A percentile compares a stretch with the other conserved stretches of the same genome.
phyloP scores from a whole-genome alignment of 37 sponge, comb jelly and placozoan species.

The Halisarca cf. caerulea region DNA sequence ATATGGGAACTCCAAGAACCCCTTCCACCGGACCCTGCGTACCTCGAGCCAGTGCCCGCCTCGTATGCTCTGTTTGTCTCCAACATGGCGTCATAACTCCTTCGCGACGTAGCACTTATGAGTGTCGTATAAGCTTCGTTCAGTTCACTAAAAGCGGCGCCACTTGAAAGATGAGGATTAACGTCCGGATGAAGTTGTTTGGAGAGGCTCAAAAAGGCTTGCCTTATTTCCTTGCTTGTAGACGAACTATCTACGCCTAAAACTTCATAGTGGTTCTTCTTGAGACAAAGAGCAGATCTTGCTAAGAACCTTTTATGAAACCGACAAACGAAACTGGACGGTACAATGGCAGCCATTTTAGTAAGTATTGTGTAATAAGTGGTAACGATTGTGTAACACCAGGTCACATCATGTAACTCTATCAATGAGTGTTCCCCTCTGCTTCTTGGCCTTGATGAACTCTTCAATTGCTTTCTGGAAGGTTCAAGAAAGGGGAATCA shows the following conservation, averaged over 20 bases:
- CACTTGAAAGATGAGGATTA: slow-evolving; percentile 36
- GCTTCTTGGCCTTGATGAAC: slow-evolving; percentile 72
- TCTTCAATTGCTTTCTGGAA: slow-evolving; percentile 83
- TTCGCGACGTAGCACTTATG: slow-evolving; percentile 22
- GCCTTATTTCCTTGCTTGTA: slow-evolving; percentile 40
- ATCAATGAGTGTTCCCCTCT: slow-evolving; percentile 83
- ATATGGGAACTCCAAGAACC: too few relatives aligned
- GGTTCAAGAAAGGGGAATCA: neutral
- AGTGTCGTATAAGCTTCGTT: slow-evolving; percentile 65
- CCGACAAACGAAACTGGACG: neutral
- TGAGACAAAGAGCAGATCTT: too few relatives aligned
- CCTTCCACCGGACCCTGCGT: neutral
- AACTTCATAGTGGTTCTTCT: slow-evolving; percentile 43
- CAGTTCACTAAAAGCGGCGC: slow-evolving; percentile 36
- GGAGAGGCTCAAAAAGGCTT: slow-evolving; percentile 53
- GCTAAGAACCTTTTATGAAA: neutral
- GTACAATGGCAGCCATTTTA: neutral
- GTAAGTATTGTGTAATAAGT: neutral
- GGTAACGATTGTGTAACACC: neutral
- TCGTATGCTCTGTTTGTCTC: neutral
- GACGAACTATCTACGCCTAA: slow-evolving; percentile 48
- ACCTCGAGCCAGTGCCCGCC: neutral
- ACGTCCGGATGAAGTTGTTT: slow-evolving; percentile 66
- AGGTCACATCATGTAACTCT: slow-evolving; percentile 26
- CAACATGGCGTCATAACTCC: slow-evolving; percentile 41